phyloP scores from a whole-genome alignment of 2,113 vertebrate genomes.

The Mohoua ochrocephala region DNA sequence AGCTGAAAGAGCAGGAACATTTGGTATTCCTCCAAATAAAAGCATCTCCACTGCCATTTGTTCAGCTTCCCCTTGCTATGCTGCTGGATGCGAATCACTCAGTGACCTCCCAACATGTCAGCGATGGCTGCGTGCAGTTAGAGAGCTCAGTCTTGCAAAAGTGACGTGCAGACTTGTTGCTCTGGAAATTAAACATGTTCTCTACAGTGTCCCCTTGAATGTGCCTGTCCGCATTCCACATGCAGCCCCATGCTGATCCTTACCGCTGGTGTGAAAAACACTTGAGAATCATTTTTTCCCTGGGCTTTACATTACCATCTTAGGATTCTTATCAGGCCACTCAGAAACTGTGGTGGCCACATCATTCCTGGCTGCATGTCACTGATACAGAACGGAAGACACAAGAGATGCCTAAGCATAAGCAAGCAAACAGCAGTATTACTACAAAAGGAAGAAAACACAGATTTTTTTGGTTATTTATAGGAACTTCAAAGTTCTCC shows the following conservation, averaged over 20 bases:
- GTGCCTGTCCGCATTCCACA: not conserved
- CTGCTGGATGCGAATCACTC: constrained; percentile 37
- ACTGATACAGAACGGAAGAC: not conserved
- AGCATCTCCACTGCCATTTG: constrained; percentile 3
- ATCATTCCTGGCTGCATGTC: not conserved
- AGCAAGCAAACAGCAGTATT: not conserved
- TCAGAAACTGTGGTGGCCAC: not conserved
- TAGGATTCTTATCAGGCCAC: not conserved
- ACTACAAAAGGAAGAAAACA: not conserved
- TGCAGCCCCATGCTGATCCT: not conserved
- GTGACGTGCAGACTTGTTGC: not conserved
- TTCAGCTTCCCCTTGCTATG: constrained; percentile 27
- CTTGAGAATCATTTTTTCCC: not conserved
- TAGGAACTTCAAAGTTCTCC: constrained; percentile 43
- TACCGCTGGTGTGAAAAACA: not conserved
- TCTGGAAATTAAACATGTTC: not conserved
- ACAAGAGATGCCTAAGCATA: not conserved
- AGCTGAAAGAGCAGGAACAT: not conserved
- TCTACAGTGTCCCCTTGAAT: not conserved
- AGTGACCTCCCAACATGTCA: not conserved
- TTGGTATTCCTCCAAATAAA: constrained; percentile 56
- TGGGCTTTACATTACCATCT: not conserved
- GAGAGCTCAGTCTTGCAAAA: not conserved
- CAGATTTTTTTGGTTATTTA: constrained; percentile 1
- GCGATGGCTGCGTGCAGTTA: not conserved